Base-by-base conservation (phyloP, 2,113 vertebrate species). In the Oryzias melastigma region DNA sequence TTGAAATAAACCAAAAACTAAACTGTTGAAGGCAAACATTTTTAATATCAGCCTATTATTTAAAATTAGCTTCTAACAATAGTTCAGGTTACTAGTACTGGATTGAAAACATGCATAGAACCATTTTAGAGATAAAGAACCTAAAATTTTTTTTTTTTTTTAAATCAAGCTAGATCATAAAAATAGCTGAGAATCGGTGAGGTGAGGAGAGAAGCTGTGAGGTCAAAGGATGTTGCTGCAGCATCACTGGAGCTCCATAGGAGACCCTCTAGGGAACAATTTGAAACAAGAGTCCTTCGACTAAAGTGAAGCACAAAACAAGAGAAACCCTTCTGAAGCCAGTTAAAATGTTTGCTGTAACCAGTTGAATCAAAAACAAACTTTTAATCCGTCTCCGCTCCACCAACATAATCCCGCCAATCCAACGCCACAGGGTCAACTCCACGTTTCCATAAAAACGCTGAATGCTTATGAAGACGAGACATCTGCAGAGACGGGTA, bases 391-490 rank as follows among this genome's bases (percentile, higher is more conserved):
- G 15, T 62, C 54, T 15, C 58, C 53, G 58, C 62, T 67, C 65
- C 27, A 51, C 47, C 53, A 81, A 83, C 74, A 68, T 57, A 77
- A 72, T 59, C 69, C 52, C 65, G 78, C 86, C 70, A 72, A 79
- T 77, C 76, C 65, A 86, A 87, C 52, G 73, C 65, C 69, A 67
- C 64, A 14, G 70, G 75, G 81, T 75, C 78, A 71, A 81, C 87
- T 89, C 77, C 83, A 81, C 44, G 22, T 68, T 70, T 81, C 72
- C 79, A 81, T 68, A 75, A 73, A 81, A 84, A 73, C 53, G 15
- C 69, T 74, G 59, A 51, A 82, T 90, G 89, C 90, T 91, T 90
- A 91, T 69, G 71, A 90, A 84, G 89, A 89, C 87, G 73, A 68
- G 71, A 76, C 73, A 76, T 84, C 78, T 85, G 75, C 62, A 80